Base-by-base conservation (phyloP, 1,140 invertebrate species). In the Andricus grossulariae region DNA sequence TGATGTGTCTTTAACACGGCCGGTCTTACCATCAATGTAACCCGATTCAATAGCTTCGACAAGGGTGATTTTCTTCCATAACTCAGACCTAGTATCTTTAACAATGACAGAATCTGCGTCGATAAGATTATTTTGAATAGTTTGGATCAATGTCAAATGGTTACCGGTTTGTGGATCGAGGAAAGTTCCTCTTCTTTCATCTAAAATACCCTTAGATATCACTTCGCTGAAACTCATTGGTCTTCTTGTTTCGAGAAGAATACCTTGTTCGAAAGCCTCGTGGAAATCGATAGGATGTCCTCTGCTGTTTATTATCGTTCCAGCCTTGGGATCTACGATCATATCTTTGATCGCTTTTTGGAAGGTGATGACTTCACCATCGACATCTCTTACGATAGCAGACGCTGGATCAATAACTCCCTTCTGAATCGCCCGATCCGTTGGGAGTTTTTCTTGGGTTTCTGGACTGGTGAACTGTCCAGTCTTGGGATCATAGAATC, bases 211-310 rank as follows among this genome's bases (percentile, higher is more conserved):
- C 88, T 97, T 97, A 54, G 94, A 92, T 50, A 98, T 92, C 1
- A 96, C 95, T 91, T 98, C 97, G 80, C 95, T 96, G 2, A 98
- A 91, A 18, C 96, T 95, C 88, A 98, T 93, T 16, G 97, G 96
- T 87, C 94, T 94, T 70, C 95, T 94, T 3, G 96, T 94, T 92
- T 98, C 95, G 57, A 96, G 93, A 2, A 98, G 90, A 32, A 96
- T 90, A n/a, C 97, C 97, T 82, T 94, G 92, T 88, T 97, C 96
- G 84, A 97, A 95, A 5, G 97, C 97, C 92, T 97, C 96, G 57
- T 95, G 94, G 82, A 98, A 96, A 90, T 97, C 95, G 57, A 97
- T 91, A n/a, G 93, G 92, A 84, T 94, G 92, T 49, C 93, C 92
- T 76, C 93, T 92, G 3, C 93, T 92, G 80, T 94, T 91, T 50